Evolutionary conservation across 53 echinoderm and acorn worm genomes (phyloP), one percentile per base, ranked within the genome.

Genomic region (Paracentrotus lividus): DNA sequence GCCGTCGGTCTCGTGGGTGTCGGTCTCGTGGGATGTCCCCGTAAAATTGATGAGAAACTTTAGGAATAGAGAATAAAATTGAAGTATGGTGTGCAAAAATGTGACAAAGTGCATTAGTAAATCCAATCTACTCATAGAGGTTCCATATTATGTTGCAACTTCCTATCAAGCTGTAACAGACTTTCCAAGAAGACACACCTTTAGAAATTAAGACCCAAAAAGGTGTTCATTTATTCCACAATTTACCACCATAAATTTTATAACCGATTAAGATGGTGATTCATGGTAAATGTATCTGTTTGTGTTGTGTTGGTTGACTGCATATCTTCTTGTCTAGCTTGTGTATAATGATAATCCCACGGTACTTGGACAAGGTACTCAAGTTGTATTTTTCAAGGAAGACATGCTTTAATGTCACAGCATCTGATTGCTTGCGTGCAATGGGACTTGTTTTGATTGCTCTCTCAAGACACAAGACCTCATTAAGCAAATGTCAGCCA

Each of bases 361-460:
- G 0, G 64, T 8, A 10, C 31, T 29, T 64, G 10, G 64, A 31
- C 12, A 13, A 31, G n/a, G 31, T 31, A 64, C 31, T 29, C 1
- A 2, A 29, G 64, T 64, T 10, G 64, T 26, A 64, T 27, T 64
- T 64, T 64, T 8, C 31, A 27, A 29, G 64, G 20, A 38, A 38
- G 21, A 40, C 20, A 72, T 72, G 18, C 38, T 40, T 6, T 14
- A 72, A 72, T 40, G 21, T 72, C 40, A 38, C 6, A 36, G 72
- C 20, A 40, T 72, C 38, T 72, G 15, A n/a, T 26, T 12, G 81
- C 81, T 81, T 86, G 86, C 86, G 86, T 86, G 86, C 86, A 33
- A 56, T 31, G 86, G 86, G 55, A 55, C 56, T n/a, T 54, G 86
- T 86, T 72, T 81, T 86, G 86, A 86, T 85, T 85, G 52, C 85